phyloP scores from a whole-genome alignment of 2,797 vertebrate species.

The Myotis planiceps region DNA sequence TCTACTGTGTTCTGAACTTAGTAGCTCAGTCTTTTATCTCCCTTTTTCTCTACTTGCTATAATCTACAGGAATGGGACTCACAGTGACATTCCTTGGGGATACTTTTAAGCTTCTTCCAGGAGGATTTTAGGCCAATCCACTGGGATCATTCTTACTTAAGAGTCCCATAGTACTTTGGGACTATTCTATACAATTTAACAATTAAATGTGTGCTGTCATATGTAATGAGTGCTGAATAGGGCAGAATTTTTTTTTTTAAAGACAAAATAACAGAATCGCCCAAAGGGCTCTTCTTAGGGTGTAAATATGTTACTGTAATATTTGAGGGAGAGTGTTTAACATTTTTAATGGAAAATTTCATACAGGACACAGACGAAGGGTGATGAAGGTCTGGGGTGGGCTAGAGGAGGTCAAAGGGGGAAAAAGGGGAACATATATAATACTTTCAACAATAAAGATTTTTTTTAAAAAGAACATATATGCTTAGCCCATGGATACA shows the following conservation, averaged over 20 bases:
- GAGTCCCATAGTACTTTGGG: not conserved
- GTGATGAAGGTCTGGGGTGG: too few species aligned
- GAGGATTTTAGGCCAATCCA: not conserved
- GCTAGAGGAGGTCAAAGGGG: too few species aligned
- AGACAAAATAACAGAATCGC: not conserved
- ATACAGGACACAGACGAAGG: too few species aligned
- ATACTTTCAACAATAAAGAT: too few species aligned
- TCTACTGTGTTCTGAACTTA: not conserved
- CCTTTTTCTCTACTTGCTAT: not conserved
- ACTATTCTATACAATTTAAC: not conserved
- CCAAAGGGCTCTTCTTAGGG: not conserved
- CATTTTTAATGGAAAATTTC: slow-evolving; percentile 22
- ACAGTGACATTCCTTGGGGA: not conserved
- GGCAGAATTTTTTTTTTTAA: not conserved
- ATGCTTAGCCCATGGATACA: too few species aligned
- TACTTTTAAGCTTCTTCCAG: not conserved
- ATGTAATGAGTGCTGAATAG: not conserved
- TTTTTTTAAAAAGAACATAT: too few species aligned
- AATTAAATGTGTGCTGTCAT: not conserved
- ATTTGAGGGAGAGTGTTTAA: not conserved
- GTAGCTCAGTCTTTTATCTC: not conserved
- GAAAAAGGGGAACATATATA: too few species aligned
- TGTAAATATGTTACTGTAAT: not conserved
- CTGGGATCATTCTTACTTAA: not conserved
- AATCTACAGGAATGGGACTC: not conserved